phyloP scores from a whole-genome alignment of 2,797 vertebrate species.

The Eupleurogrammus muticus region DNA sequence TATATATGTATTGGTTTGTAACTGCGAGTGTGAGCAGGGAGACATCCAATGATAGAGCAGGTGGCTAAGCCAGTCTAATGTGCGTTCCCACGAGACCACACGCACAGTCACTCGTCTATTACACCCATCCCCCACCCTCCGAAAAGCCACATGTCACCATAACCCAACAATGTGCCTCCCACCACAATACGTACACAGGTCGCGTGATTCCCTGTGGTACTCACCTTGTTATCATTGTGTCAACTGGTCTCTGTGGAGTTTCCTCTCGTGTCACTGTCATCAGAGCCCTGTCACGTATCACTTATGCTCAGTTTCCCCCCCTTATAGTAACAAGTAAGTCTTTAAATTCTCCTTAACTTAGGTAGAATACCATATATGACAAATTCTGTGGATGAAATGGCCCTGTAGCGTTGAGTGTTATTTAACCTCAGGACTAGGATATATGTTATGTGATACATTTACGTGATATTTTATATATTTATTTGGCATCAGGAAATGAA shows the following conservation, averaged over 20 bases:
- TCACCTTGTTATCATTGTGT: slow-evolving; percentile 68
- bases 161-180: slow-evolving; percentile 45
- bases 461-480: slow-evolving; percentile 63
- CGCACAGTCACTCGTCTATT: slow-evolving; percentile 53
- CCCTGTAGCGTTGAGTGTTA: slow-evolving; percentile 26
- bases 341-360: slow-evolving; percentile 4
- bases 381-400: slow-evolving; percentile 16
- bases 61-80: slow-evolving; percentile 87
- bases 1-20: slow-evolving; percentile 68
- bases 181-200: slow-evolving; percentile 46
- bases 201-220: slow-evolving; percentile 56
- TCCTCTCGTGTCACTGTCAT: slow-evolving; percentile 50
- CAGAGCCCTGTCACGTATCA: slow-evolving; percentile 48
- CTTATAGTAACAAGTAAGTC: slow-evolving; percentile 16
- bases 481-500: slow-evolving; percentile 79
- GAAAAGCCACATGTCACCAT: slow-evolving; percentile 46
- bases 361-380: slow-evolving; percentile 7
- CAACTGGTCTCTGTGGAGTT: slow-evolving; percentile 68
- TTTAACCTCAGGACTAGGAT: slow-evolving; percentile 56
- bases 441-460: slow-evolving; percentile 53
- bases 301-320: slow-evolving; percentile 24
- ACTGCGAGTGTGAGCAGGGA: slow-evolving; percentile 44
- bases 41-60: slow-evolving; percentile 82
- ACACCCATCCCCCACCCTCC: slow-evolving; percentile 16
- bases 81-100: slow-evolving; percentile 69